These are phyloP conservation scores for Gallinago paraguaiae DNA, from an alignment of 2,113 vertebrate species.

Conservation along the genomic window DNA sequence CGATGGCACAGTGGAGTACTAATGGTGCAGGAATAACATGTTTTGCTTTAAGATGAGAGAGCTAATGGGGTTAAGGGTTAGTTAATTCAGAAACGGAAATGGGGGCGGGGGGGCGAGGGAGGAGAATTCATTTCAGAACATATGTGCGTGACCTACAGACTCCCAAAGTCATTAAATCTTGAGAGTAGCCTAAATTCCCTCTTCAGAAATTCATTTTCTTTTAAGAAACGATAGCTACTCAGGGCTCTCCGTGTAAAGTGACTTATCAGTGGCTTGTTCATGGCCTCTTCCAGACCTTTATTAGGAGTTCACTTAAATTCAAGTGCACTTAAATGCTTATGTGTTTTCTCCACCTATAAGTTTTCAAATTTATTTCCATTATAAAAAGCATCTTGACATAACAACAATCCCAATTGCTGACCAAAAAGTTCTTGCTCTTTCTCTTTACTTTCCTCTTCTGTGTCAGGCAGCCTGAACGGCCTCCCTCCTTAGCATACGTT, in stretches of 20 bases:
- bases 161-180: slow-evolving; percentile 60
- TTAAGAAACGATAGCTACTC: slow-evolving; percentile 44
- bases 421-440: background rate
- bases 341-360: slow-evolving; percentile 35
- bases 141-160: slow-evolving; percentile 52
- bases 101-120: accelerated
- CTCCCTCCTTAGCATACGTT: background rate
- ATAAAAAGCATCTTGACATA: slow-evolving; percentile 4
- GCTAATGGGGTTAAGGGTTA: slow-evolving; percentile 65
- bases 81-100: slow-evolving; percentile 55
- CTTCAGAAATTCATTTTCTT: slow-evolving; percentile 55
- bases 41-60: slow-evolving; percentile 57
- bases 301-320: slow-evolving; percentile 36
- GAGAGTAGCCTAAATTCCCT: slow-evolving; percentile 31
- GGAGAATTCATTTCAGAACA: slow-evolving; percentile 58
- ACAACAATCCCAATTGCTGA: background rate
- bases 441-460: background rate
- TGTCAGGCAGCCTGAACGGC: background rate
- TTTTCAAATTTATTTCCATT: slow-evolving; percentile 44
- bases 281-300: slow-evolving; percentile 15
- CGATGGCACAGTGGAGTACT: slow-evolving; percentile 4
- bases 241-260: background rate
- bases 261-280: slow-evolving; percentile 1
- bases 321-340: slow-evolving; percentile 11
- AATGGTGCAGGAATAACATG: slow-evolving; percentile 37